Evolutionary conservation across 2,797 vertebrate genomes (phyloP), one percentile per base, ranked within the genome.

Genomic region (Microctenopoma lineatum): DNA sequence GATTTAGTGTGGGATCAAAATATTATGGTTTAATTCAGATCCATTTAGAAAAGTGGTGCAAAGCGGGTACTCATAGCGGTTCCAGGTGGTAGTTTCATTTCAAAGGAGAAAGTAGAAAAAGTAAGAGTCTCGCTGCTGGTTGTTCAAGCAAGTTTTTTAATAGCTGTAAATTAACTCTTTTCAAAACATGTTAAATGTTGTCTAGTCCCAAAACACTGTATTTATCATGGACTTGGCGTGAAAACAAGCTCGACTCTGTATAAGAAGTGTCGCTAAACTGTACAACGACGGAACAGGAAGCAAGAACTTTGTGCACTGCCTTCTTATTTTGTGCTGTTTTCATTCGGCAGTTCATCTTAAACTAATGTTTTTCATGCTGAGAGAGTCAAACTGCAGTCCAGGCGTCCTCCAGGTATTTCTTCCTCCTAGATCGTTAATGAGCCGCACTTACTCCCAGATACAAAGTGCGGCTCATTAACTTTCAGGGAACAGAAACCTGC

Each of bases 401-500:
- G 26, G 67, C 34, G 55, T 82, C 75, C 75, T 84, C 76, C 57
- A 36, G 62, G 73, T 87, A 70, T 78, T 85, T 61, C 46, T 79
- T 75, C 21, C 66, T 87, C 45, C 56, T 34, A 38, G 59, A 73
- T 77, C 70, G 69, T 84, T 83, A 86, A 85, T 84, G 80, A 84
- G 69, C 69, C 70, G 73, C 68, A 56, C 59, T 74, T 73, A 59
- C 62, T 71, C 63, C 63, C 66, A 56, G 63, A 74, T 72, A 83
- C 66, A 67, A 72, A 74, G 45, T 79, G 65, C 15, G 69, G 57
- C 73, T 83, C 79, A 86, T 85, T 85, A 84, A 77, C 51, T 84
- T 86, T 67, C 54, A 77, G 59, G 70, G 70, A 79, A 85, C 72
- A 73, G 79, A 80, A 85, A 62, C 66, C 60, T 77, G 63, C 54